A percentile compares a stretch with the other conserved stretches of the same genome.
phyloP scores from a whole-genome alignment of 2,797 vertebrate genomes.

The Tragelaphus eurycerus region DNA sequence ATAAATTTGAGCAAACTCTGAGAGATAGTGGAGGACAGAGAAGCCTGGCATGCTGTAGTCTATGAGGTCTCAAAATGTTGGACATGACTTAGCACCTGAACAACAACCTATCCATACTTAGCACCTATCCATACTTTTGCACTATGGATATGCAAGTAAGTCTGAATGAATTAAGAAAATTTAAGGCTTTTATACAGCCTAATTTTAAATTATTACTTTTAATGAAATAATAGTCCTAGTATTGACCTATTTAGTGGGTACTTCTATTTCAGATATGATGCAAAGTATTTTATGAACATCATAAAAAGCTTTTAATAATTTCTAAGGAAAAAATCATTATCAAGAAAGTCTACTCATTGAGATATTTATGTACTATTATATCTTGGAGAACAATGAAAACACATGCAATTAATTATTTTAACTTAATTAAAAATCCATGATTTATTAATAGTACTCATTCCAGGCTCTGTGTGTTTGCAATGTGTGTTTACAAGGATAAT shows the following conservation, averaged over 20 bases:
- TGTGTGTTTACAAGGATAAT: neutral
- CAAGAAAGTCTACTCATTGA: neutral
- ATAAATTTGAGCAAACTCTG: neutral
- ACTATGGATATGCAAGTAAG: neutral
- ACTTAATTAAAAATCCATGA: neutral
- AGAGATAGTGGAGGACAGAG: neutral
- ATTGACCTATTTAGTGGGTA: neutral
- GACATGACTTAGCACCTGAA: neutral
- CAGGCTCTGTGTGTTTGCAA: neutral
- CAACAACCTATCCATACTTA: neutral
- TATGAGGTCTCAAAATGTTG: neutral
- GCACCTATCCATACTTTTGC: neutral
- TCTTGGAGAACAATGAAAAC: neutral
- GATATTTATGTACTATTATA: neutral
- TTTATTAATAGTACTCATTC: neutral
- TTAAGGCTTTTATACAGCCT: neutral
- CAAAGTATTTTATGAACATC: neutral
- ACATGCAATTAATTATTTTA: neutral
- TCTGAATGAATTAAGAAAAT: neutral
- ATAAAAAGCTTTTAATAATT: neutral
- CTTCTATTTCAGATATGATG: neutral
- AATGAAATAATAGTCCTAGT: neutral
- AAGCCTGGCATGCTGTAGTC: neutral
- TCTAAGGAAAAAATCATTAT: constrained; percentile 4
- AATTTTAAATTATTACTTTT: neutral